phyloP scores from a whole-genome alignment of 2,888 invertebrate genomes.

The Cephus rjabovi region DNA sequence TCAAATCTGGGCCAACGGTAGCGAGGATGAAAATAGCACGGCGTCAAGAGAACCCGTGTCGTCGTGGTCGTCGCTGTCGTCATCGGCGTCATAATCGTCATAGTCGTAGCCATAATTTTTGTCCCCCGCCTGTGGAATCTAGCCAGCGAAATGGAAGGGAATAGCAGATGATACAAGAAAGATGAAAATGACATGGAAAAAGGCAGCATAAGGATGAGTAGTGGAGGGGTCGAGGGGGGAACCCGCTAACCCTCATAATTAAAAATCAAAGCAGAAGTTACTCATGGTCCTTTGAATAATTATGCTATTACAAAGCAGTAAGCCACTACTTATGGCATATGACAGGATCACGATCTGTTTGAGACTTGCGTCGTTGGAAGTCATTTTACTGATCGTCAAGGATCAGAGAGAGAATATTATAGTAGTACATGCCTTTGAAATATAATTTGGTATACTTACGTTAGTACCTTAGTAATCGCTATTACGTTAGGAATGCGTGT shows the following conservation, averaged over 20 bases:
- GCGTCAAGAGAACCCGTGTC: conserved; percentile 39
- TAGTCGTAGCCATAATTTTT: not conserved
- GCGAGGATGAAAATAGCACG: conserved; percentile 59
- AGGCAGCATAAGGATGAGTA: not conserved
- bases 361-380: too few relatives aligned
- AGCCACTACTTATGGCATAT: too few relatives aligned
- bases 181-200: not conserved
- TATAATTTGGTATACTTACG: too few relatives aligned
- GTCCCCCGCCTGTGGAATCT: not conserved
- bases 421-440: too few relatives aligned
- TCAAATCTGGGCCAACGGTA: conserved; percentile 60
- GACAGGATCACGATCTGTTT: too few relatives aligned
- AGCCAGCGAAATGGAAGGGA: not conserved
- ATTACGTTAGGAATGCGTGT: too few relatives aligned
- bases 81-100: conserved; percentile 8
- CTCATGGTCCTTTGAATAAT: not conserved
- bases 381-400: too few relatives aligned
- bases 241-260: not conserved
- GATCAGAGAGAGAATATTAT: too few relatives aligned
- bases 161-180: not conserved
- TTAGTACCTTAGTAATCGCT: too few relatives aligned
- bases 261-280: not conserved
- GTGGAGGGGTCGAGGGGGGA: not conserved
- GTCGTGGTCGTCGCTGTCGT: conserved; percentile 18
- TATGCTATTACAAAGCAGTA: not conserved